Percentiles rank a stretch among this genome's conserved stretches.
Conservation (phyloP, 2,113 vertebrate species). For the Cavia aperea region DNA sequence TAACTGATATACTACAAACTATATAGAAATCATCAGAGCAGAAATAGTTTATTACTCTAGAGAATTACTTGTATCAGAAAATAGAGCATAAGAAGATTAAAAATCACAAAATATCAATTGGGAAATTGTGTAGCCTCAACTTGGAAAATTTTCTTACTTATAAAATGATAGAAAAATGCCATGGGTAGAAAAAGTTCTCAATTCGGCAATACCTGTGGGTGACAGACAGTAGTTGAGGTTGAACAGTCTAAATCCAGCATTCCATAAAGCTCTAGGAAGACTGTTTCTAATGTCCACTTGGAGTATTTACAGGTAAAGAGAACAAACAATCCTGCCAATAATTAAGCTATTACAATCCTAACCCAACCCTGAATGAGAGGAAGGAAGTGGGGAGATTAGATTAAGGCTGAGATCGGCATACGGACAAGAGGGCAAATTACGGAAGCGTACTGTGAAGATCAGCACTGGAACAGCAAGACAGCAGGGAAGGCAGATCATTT, state of each 20-base stretch:
- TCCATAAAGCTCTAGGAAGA: neutral
- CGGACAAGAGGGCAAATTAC: neutral
- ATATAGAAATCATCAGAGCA: neutral
- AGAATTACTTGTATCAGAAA: neutral
- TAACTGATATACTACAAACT: neutral
- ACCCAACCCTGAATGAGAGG: fast-evolving
- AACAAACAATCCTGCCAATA: neutral
- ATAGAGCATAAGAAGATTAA: neutral
- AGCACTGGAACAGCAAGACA: neutral
- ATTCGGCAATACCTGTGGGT: neutral
- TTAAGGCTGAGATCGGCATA: fast-evolving
- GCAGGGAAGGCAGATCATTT: neutral
- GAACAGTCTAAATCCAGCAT: neutral
- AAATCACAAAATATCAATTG: neutral
- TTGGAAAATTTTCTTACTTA: neutral
- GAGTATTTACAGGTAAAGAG: neutral
- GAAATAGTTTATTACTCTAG: neutral
- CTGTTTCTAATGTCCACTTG: neutral
- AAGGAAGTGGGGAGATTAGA: neutral
- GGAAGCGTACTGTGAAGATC: neutral
- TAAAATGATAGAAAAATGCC: neutral
- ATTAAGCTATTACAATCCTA: neutral
- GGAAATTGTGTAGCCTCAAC: neutral
- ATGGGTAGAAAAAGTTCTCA: neutral
- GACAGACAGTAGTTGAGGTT: fast-evolving